Evolutionary conservation across 2,113 vertebrate genomes (phyloP).

Genomic region (Motacilla tschutschensis): DNA sequence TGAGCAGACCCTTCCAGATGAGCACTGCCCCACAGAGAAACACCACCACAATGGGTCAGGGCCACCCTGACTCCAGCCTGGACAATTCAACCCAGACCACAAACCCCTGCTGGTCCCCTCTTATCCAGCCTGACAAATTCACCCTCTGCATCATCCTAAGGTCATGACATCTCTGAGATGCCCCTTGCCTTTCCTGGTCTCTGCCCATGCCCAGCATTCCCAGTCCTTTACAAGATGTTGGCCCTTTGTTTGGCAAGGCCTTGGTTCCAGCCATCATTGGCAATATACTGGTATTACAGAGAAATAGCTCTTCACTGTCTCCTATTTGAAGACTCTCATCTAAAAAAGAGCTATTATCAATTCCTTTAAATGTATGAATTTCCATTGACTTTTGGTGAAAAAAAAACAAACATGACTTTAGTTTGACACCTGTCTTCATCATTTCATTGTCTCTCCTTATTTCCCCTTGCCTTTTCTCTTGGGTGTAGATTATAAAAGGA

Average conservation of each 20-base stretch:
- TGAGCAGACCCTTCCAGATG: background rate
- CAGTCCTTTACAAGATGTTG: background rate
- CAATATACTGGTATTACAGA: background rate
- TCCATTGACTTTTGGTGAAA: background rate
- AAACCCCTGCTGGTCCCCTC: background rate
- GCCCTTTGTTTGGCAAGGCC: background rate
- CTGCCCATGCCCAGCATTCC: background rate
- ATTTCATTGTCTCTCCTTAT: background rate
- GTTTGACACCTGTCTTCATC: background rate
- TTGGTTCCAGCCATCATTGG: background rate
- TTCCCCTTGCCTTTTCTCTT: background rate
- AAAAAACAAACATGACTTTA: background rate
- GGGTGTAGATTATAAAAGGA: background rate
- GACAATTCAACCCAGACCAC: background rate
- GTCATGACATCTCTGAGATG: background rate
- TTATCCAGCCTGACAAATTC: background rate
- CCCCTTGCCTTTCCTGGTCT: background rate
- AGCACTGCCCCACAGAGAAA: background rate
- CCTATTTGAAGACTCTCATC: background rate
- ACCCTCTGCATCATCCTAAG: background rate
- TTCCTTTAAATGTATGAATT: background rate
- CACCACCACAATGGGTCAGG: accelerated
- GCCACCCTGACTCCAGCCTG: accelerated
- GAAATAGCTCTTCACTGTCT: background rate
- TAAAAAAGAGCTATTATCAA: background rate